Base-by-base conservation (phyloP, 2,888 invertebrate genomes). In the Prosapia bicincta region DNA sequence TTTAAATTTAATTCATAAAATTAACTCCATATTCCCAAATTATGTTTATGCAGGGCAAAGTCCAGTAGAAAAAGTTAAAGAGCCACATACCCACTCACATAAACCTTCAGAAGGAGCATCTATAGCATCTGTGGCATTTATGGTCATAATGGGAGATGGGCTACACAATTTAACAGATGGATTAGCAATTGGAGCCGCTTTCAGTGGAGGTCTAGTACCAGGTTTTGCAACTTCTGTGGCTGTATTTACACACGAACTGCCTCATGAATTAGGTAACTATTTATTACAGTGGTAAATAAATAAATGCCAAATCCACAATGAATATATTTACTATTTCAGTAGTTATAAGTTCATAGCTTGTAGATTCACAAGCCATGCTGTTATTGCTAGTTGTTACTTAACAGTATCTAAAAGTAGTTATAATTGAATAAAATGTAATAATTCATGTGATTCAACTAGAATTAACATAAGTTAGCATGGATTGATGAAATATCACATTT, bases 81-180 rank as follows among this genome's bases (percentile, higher is more conserved):
- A 54, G 20, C n/a, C 20, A 2, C 32, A 32, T n/a, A 25, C 30
- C 2, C 68, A 73, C 26, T 32, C 66, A 7, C 68, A 74, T 23
- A 7, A 24, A 23, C 71, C 43, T n/a, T 24, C 24, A 26, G 13
- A n/a, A 20, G 24, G 23, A 24, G 77, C 81, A 13, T 81, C 83
- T 9, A 81, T 84, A 10, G 80, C 83, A n/a, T 90, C 92, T 0
- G 89, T 93, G 10, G 93, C 92, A 0, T 89, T 92, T 81, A 93
- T 93, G 92, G 92, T 94, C 26, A 89, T 93, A 74, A 88, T 92
- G 66, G 93, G 93, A 0, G 93, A 94, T 83, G 93, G 92, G 0
- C 84, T 94, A 76, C 93, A 94, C 82, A 94, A 93, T 84, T 86
- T 94, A 77, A 92, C 92, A 3, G 93, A 94, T 83, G 93, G 93